phyloP scores from a whole-genome alignment of 2,113 vertebrate genomes.

The Atractosteus spatula region DNA sequence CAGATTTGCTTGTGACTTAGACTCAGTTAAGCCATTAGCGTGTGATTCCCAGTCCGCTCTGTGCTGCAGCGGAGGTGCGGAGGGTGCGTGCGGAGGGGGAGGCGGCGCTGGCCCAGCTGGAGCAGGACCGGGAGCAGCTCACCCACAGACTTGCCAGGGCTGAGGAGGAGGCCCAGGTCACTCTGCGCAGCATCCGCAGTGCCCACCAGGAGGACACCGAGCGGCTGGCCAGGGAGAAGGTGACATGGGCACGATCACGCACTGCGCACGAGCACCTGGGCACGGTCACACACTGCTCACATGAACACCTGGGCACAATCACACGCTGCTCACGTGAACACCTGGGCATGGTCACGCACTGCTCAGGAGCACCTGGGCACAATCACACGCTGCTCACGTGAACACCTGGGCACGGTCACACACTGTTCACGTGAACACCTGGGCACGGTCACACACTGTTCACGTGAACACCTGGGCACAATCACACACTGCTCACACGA shows the following conservation, averaged over 20 bases:
- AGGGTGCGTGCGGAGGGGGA: constrained; percentile 60
- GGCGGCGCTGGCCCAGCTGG: constrained; percentile 47
- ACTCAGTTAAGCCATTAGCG: no score
- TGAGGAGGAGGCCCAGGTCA: constrained; percentile 69
- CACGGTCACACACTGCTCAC: neutral
- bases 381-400: neutral
- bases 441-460: neutral
- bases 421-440: neutral
- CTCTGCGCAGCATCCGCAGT: constrained; percentile 61
- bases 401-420: neutral
- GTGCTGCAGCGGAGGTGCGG: constrained; percentile 65
- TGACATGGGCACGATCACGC: constrained; percentile 30
- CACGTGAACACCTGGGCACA: neutral
- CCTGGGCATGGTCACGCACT: neutral
- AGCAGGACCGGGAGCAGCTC: constrained; percentile 68
- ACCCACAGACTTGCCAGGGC: constrained; percentile 57
- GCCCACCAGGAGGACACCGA: constrained; percentile 76
- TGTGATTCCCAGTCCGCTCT: constrained; percentile 33
- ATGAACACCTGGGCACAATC: no score
- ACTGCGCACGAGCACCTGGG: neutral
- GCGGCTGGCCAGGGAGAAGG: constrained; percentile 75
- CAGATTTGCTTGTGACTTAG: no score
- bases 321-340: neutral
- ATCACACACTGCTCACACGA: neutral
- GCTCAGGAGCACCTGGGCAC: neutral